Evolutionary conservation across 1,140 invertebrate species (phyloP), one percentile per base, ranked within the genome.

Genomic region (Meloidogyne floridensis): DNA sequence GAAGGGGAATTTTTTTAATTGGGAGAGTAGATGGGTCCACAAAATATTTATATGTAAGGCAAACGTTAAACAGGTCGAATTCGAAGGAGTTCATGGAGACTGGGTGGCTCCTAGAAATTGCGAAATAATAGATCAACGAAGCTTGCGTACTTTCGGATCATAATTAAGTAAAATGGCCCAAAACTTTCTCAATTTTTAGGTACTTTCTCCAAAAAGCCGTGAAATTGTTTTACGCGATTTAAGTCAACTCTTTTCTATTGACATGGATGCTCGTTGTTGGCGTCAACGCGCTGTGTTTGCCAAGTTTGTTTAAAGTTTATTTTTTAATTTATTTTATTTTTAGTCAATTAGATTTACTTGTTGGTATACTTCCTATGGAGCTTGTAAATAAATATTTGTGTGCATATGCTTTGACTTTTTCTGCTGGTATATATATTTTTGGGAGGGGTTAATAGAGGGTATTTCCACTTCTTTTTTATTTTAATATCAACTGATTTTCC

Each of bases 351-450:
- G 20, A 42, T 32, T 54, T 20, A 43, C 47, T 82, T 5, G 47
- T 82, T 42, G 32, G 47, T 47, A 32, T 82, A 43, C 56, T 82
- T 32, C 20, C 72, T 20, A 74, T 74, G 8, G 70, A 53, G 6
- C 20, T 82, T 8, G 72, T 82, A n/a, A 82, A 82, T 70, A 69
- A 81, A 15, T 81, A 81, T 75, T 74, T 82, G 43, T 72, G 81
- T 75, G 81, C 75, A 9, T 82, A 72, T 82, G 81, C 81, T 15
- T 72, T 82, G 42, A 72, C 81, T 9, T 82, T 82, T 74, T 54
- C 81, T 43, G 74, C 81, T 59, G 81, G 81, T 82, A 43, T 51
- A 47, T 47, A 47, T 6, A 47, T 47, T 47, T 47, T 47, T 47
- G 47, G 47, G 47, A 8, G 47, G 7, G 32, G 32, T 32, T 32